Evolutionary conservation across 2,797 vertebrate species (phyloP).

Genomic region (Mallotus villosus): DNA sequence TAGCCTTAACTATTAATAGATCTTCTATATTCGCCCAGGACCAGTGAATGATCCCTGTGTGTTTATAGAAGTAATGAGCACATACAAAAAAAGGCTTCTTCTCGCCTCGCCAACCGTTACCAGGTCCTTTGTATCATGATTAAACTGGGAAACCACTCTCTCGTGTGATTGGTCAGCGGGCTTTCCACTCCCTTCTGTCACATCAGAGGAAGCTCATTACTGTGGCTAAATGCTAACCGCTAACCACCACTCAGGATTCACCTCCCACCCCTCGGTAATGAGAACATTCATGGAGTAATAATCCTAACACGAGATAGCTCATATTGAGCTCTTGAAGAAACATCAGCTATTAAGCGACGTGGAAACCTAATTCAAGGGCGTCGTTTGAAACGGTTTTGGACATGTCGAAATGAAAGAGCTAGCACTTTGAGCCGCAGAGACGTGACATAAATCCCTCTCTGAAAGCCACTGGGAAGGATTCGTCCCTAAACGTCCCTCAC

Average conservation of each 20-base stretch:
- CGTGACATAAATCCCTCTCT: too few species aligned
- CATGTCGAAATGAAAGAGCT: not conserved
- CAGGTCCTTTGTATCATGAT: slow-evolving; percentile 42
- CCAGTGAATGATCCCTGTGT: slow-evolving; percentile 70
- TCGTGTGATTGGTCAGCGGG: slow-evolving; percentile 8
- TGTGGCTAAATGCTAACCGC: slow-evolving; percentile 4
- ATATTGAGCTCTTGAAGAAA: slow-evolving; percentile 36
- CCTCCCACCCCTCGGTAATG: slow-evolving; percentile 36
- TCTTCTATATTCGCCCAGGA: slow-evolving; percentile 70
- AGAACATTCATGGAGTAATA: slow-evolving; percentile 60
- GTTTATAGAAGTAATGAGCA: slow-evolving; percentile 67
- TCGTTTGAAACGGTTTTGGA: slow-evolving; percentile 36
- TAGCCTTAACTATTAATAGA: slow-evolving; percentile 65
- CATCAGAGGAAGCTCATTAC: too few species aligned
- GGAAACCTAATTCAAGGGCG: slow-evolving; percentile 48
- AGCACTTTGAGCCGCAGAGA: too few species aligned
- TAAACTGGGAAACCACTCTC: slow-evolving; percentile 35
- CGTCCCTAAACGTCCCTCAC: too few species aligned
- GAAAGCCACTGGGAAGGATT: too few species aligned
- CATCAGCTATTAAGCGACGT: slow-evolving; percentile 19
- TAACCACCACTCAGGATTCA: slow-evolving; percentile 27
- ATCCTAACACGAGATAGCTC: slow-evolving; percentile 53
- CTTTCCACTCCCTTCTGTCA: slow-evolving; percentile 1
- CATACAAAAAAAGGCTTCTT: slow-evolving; percentile 52
- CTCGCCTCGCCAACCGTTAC: slow-evolving; percentile 51